phyloP scores from a whole-genome alignment of 2,888 invertebrate species.

The Lepidochitona cinerea region DNA sequence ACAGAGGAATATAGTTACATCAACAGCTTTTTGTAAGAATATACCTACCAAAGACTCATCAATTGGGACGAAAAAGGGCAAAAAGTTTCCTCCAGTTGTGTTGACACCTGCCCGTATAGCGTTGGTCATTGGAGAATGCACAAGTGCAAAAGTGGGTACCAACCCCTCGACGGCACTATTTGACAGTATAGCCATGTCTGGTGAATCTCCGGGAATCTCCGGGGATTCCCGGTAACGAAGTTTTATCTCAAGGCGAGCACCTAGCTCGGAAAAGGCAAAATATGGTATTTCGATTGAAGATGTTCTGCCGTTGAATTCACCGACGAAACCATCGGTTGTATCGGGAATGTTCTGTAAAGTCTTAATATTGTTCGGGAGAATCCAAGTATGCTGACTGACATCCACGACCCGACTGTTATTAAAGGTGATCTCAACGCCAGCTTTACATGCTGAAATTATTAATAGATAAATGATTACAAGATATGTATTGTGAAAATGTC shows the following conservation, averaged over 20 bases:
- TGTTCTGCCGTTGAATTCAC: neutral
- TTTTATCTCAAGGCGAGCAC: neutral
- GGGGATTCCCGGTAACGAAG: neutral
- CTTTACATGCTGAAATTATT: neutral
- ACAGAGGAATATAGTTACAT: no score
- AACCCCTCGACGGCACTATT: neutral
- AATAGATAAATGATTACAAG: neutral
- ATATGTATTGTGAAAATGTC: no score
- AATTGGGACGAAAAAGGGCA: neutral
- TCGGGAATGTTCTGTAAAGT: neutral
- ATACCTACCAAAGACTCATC: neutral
- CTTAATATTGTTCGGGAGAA: neutral
- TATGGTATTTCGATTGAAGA: neutral
- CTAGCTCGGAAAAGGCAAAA: neutral
- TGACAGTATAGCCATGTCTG: neutral
- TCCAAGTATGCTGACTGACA: neutral
- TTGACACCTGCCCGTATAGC: neutral
- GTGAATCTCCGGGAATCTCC: neutral
- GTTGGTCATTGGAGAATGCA: neutral
- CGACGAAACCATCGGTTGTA: neutral
- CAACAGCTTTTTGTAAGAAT: no score
- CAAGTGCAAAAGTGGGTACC: neutral
- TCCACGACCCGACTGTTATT: neutral
- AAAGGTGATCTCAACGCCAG: neutral
- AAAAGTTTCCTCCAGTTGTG: neutral